These are phyloP conservation scores for Lepidurus couesii DNA, from an alignment of 1,140 invertebrate genomes.

Conservation along the genomic window DNA sequence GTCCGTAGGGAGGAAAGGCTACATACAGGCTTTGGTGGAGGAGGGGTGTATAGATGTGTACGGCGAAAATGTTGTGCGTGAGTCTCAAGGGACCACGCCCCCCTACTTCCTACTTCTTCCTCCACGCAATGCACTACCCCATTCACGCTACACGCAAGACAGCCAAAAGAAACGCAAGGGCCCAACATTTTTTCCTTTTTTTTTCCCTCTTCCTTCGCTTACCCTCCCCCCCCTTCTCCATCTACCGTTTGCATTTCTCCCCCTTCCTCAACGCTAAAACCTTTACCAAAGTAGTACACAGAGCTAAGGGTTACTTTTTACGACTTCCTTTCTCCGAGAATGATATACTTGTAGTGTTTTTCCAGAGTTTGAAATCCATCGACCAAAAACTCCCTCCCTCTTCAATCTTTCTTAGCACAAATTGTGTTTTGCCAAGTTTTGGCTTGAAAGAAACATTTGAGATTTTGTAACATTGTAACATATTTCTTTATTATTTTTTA, in stretches of 20 bases:
- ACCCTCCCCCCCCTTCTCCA: not conserved
- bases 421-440: no score
- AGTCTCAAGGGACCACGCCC: slow-evolving; percentile 16
- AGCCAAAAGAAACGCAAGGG: not conserved
- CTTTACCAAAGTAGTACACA: not conserved
- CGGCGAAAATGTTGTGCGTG: not conserved
- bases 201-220: not conserved
- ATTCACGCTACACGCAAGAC: slow-evolving; percentile 14
- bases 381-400: no score
- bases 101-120: not conserved
- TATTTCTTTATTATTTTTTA: no score
- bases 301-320: no score
- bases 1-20: slow-evolving; percentile 3
- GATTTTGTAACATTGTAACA: no score
- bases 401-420: no score
- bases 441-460: no score
- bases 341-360: no score
- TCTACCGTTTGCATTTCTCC: not conserved
- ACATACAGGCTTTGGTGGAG: not conserved
- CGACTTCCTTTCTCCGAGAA: no score
- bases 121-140: not conserved
- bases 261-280: not conserved
- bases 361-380: no score
- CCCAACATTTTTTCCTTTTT: not conserved
- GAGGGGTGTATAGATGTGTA: not conserved